Evolutionary conservation across 2,797 vertebrate species (phyloP), one percentile per base, ranked within the genome.

Genomic region (Enteromius fasciolatus): DNA sequence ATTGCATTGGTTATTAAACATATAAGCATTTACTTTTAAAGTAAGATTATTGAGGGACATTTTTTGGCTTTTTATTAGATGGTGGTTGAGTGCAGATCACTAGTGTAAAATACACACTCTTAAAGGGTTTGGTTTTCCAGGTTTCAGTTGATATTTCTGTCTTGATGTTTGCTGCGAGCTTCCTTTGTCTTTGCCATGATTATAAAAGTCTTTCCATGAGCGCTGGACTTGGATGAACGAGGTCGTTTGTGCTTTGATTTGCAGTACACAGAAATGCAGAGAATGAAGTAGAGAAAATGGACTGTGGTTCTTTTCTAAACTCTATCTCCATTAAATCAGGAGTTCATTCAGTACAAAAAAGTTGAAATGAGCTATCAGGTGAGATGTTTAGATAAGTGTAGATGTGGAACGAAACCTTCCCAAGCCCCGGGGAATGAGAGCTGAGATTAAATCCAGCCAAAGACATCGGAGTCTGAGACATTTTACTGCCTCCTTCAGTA

Each of bases 211-310:
- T 18, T 61, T 85, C 64, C 78, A 61, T 10, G 41, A 61, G 48
- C 18, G 39, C 54, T 12, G 25, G 52, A 70, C 10, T 44, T 57
- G 68, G 33, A 59, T 36, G 50, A 59, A 33, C 33, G 0, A 69
- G 31, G 61, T 57, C 48, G 17, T 79, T 86, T 80, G 76, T 41
- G 73, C 66, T 74, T 77, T 84, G 73, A 83, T 57, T 50, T 36
- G 36, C 50, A 88, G 85, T 88, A 86, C 86, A 86, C 81, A 86
- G 17, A 52, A 70, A 75, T 57, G 61, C 28, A 67, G 81, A 78
- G 70, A 82, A 81, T 79, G 69, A 61, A 50, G 69, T 14, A 8
- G 23, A 52, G 23, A 69, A 80, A 54, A 50, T 52, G 74, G 74
- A 72, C 28, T 82, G 44, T 78, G 77, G 46, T 80, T 80, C 66